A percentile compares a stretch with the other conserved stretches of the same genome.
Conservation (phyloP, 2,888 invertebrate genomes). For the Drosophila fulvimacula region DNA sequence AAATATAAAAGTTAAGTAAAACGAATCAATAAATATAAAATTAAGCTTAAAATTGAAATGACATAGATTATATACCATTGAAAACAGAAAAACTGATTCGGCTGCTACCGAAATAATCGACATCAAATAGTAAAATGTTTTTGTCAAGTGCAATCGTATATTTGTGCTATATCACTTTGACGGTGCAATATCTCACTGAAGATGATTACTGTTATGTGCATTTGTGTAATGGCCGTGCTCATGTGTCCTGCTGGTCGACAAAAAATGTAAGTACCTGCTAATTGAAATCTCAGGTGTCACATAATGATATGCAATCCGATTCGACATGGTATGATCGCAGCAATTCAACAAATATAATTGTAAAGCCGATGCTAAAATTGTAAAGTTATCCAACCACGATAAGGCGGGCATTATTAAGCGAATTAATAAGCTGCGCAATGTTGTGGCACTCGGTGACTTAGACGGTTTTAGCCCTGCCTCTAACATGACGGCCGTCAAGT, state of each 20-base stretch:
- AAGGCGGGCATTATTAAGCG: fast-evolving
- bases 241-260: slow-evolving; percentile 7
- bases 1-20: background rate
- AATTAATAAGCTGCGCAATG: slow-evolving; percentile 34
- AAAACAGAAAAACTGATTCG: background rate
- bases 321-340: slow-evolving; percentile 16
- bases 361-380: slow-evolving; percentile 20
- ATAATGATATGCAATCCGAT: background rate
- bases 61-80: slow-evolving; percentile 15
- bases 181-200: background rate
- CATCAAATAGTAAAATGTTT: slow-evolving; percentile 8
- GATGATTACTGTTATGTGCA: slow-evolving; percentile 6
- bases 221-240: background rate
- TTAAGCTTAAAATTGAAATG: slow-evolving; percentile 25
- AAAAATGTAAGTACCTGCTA: slow-evolving; percentile 8
- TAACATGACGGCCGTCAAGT: slow-evolving; percentile 40
- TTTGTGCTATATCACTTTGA: background rate
- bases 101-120: slow-evolving; percentile 16
- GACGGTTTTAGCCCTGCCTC: slow-evolving; percentile 25
- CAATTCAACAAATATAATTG: slow-evolving; percentile 18
- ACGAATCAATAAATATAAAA: background rate
- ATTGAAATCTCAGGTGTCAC: no score
- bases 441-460: slow-evolving; percentile 25
- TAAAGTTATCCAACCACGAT: fast-evolving
- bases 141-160: background rate